Percentiles rank a stretch among this genome's conserved stretches.
phyloP scores from a whole-genome alignment of 2,113 vertebrate species.

The Myocastor coypus region DNA sequence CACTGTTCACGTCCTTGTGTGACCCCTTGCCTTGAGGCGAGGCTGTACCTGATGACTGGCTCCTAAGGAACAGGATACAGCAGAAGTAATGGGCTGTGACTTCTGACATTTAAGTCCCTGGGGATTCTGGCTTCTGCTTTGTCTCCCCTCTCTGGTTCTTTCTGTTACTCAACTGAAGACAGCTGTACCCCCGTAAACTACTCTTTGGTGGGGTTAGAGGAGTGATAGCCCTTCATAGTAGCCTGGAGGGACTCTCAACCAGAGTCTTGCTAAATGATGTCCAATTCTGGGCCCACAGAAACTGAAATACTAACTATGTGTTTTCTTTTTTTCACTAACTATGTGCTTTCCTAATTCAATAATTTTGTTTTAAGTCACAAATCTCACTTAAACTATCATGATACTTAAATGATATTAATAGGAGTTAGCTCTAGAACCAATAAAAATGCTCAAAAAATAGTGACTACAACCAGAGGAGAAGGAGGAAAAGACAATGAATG shows the following conservation, averaged over 20 bases:
- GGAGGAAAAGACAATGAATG: neutral
- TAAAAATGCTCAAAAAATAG: neutral
- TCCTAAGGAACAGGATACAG: neutral
- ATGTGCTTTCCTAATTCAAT: neutral
- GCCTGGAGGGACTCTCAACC: neutral
- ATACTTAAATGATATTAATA: constrained; percentile 4
- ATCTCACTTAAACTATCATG: neutral
- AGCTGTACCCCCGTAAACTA: neutral
- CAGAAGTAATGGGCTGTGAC: neutral
- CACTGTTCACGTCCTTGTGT: neutral
- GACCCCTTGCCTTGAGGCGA: neutral
- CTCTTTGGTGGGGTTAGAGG: neutral
- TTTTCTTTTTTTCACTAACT: too few species aligned
- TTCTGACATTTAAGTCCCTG: neutral
- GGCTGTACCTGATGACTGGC: neutral
- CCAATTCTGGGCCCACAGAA: neutral
- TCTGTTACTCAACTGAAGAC: neutral
- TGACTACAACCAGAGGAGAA: neutral
- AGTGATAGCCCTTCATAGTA: neutral
- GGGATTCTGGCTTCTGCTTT: neutral
- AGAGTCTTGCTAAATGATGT: neutral
- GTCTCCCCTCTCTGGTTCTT: neutral
- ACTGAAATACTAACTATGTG: neutral
- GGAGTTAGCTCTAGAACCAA: neutral
- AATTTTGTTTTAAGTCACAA: constrained; percentile 12